Evolutionary conservation across 2,113 vertebrate genomes (phyloP), one percentile per base, ranked within the genome.

Genomic region (Gobius niger): DNA sequence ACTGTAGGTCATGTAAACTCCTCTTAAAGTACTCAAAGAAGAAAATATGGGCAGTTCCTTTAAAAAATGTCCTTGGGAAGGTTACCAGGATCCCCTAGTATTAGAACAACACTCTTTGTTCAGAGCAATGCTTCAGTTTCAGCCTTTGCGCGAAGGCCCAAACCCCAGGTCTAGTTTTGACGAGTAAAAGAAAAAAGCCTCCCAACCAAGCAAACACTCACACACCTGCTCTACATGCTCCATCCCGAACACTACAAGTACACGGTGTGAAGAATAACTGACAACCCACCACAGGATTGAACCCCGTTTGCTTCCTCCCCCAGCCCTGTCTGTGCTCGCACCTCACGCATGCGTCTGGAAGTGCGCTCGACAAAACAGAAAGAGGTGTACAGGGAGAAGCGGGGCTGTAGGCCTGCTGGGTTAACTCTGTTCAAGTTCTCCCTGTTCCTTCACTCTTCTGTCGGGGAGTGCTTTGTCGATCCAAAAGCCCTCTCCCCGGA

Each of bases 371-470:
- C 24, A 34, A 34, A 56, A 12, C 52, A 56, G 61, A 50, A 42
- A 65, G 49, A 61, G 65, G 70, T 10, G 67, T 63, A 84, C 16
- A 70, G 63, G 47, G 42, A 44, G 13, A 15, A 51, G 60, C 54
- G 12, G 63, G 60, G 24, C 0, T n/a, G 59, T 54, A 9, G 18
- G 73, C 76, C 76, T 82, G 67, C 85, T 86, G 86, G 84, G 88
- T 90, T 92, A 90, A 92, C 90, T 92, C 88, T 82, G 78, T 80
- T 90, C 90, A 90, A 89, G 88, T 73, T 79, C 79, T 88, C 81
- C 89, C 81, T 54, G 87, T 85, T 88, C 86, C 81, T 54, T 19
- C 24, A 19, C 52, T 87, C 84, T 90, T 87, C 87, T 84, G 87
- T 81, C 82, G 87, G 82, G 66, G 87, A 88, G 83, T 63, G 68